Evolutionary conservation across 2,797 vertebrate genomes (phyloP).

Genomic region (Sebastes taczanowskii): DNA sequence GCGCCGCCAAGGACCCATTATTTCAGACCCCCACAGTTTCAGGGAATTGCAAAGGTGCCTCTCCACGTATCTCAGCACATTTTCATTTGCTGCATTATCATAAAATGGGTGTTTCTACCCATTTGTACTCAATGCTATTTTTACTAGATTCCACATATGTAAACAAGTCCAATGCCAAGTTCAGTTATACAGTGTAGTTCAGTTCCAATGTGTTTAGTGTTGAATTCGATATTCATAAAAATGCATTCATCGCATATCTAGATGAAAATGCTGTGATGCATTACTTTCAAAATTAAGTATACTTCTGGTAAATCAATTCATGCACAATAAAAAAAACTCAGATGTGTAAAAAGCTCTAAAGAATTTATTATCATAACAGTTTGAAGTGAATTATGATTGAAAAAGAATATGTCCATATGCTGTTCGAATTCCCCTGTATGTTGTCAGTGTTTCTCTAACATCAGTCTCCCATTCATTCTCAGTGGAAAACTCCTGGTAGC

Average conservation of each 20-base stretch:
- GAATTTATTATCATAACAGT: background rate
- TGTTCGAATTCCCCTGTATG: background rate
- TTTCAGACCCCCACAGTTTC: conserved; percentile 82
- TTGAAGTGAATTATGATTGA: background rate
- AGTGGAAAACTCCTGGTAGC: background rate
- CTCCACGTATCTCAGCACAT: conserved; percentile 71
- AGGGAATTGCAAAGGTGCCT: conserved; percentile 79
- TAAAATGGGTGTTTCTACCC: conserved; percentile 62
- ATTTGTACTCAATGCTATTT: conserved; percentile 17
- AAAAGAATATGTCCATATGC: background rate
- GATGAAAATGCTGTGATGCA: background rate
- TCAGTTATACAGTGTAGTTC: background rate
- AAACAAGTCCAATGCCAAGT: conserved; percentile 21
- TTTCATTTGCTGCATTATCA: conserved; percentile 67
- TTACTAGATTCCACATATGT: background rate
- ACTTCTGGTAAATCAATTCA: background rate
- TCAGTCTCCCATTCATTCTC: background rate
- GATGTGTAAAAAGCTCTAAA: background rate
- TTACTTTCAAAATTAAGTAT: background rate
- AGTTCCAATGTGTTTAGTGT: background rate
- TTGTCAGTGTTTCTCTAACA: background rate
- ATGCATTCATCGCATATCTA: background rate
- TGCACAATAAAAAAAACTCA: background rate
- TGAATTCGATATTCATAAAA: background rate
- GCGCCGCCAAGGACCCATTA: conserved; percentile 79